Evolutionary conservation across 2,113 vertebrate genomes (phyloP), one percentile per base, ranked within the genome.

Genomic region (Laterallus jamaicensis): DNA sequence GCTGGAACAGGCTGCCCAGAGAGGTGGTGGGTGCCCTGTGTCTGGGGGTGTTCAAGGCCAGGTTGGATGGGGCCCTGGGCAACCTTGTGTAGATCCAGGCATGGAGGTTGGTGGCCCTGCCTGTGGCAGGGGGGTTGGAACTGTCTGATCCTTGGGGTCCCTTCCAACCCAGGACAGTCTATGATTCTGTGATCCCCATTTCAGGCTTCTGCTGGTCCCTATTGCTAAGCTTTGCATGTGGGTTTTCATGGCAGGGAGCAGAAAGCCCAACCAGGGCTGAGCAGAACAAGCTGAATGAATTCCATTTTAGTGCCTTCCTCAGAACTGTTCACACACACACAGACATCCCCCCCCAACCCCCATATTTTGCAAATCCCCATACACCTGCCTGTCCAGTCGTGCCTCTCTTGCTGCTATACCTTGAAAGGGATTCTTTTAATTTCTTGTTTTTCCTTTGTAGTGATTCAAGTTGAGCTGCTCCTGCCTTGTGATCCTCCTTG

Each of bases 331-430:
- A 29, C 17, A 49, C 55, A 31, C 19, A 2, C 10, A 19, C 13
- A 39, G 17, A 49, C 21, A 49, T 10, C 49, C 20, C 49, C 9
- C 49, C 49, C 49, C 21, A 31, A 8, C 9, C 29, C 15, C 5
- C 4, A 1, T 31, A 18, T 44, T 52, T 44, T 39, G 24, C 19
- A 26, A 31, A 63, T 18, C 24, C 29, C 11, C 16, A 3, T 2
- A 7, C 26, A 25, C 2, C 4, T 21, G 14, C 17, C 12, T 5
- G 3, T 19, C 35, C 9, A 25, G 11, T 26, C 17, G 1, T 28
- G 7, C 22, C 9, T 60, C 25, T 31, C 3, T 17, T 21, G 26
- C 22, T 67, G 18, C 5, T 40, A 2, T 13, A 44, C 15, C 28
- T 71, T 29, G 11, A 44, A 55, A 73, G 44, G 6, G 15, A 15